Evolutionary conservation across 2,888 invertebrate genomes (phyloP), one percentile per base, ranked within the genome.

Genomic region (Callosobruchus maculatus): DNA sequence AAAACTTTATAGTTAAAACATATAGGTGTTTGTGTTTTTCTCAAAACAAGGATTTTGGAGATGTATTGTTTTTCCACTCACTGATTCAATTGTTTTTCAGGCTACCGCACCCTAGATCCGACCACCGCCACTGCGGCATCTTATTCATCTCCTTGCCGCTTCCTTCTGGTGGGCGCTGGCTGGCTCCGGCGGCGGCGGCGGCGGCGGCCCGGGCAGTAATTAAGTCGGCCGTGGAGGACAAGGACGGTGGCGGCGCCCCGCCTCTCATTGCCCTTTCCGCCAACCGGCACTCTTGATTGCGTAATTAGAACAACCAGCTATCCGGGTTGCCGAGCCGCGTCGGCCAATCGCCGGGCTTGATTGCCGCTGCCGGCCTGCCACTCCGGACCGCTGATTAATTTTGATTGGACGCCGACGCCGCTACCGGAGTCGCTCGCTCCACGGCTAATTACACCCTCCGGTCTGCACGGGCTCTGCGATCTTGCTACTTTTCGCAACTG

Each of bases 281-380:
- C 87, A 87, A 87, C 85, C 79, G 78, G 77, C 76, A 78, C 74
- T 78, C 83, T 87, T 87, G 87, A 87, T 87, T 86, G 84, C 83
- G 84, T 87, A 87, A 87, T 87, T 86, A 86, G 86, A 86, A 86
- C 86, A 85, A 85, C 83, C 82, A 84, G 80, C 81, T 82, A 81
- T 82, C 83, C 82, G 78, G 82, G 82, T 26, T 31, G 22, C n/a
- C 68, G 22, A 26, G 80, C 81, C 79, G 74, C 75, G 78, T 76
- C 81, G 80, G 79, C 86, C 86, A 85, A 85, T 85, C 82, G 79
- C 78, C 76, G 74, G 72, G 76, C 81, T 81, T 84, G 83, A 84
- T 84, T 84, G 82, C 80, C 80, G 83, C 83, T 21, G 68, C 20
- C 67, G 67, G 67, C 21, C 67, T 20, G 20, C n/a, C 67, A 26